A percentile compares a stretch with the other conserved stretches of the same genome.
phyloP scores from a whole-genome alignment of 2,113 vertebrate species.

The Dolichallabes microphthalmus region DNA sequence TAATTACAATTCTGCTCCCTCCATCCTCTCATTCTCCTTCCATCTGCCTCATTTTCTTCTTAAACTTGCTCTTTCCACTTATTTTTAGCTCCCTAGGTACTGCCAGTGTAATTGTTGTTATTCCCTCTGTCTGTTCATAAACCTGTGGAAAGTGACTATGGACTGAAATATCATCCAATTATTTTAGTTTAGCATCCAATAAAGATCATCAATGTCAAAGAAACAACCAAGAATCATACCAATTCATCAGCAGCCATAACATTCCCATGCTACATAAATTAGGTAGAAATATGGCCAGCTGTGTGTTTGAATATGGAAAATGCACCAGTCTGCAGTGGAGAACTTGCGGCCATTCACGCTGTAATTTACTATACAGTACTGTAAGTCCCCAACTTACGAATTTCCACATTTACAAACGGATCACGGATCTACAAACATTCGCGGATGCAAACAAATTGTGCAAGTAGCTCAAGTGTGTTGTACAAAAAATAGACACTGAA shows the following conservation, averaged over 20 bases:
- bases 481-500: no score
- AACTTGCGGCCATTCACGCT: background rate
- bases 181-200: background rate
- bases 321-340: no score
- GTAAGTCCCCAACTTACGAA: no score
- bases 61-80: constrained; percentile 36
- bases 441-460: no score
- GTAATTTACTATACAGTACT: no score
- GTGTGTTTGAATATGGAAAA: background rate
- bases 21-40: background rate
- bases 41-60: constrained; percentile 17
- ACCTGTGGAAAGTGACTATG: background rate
- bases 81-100: constrained; percentile 18
- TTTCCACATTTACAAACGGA: no score
- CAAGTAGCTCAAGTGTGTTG: no score
- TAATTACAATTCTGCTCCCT: constrained; percentile 50
- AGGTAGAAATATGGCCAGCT: background rate
- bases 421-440: no score
- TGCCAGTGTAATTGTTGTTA: constrained; percentile 10
- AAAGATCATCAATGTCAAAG: background rate
- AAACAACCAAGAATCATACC: background rate
- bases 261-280: background rate
- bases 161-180: constrained; percentile 12
- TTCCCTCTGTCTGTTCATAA: background rate
- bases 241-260: background rate